A percentile compares a stretch with the other conserved stretches of the same genome.
phyloP scores from a whole-genome alignment of 2,113 vertebrate species.

The Athene noctua region DNA sequence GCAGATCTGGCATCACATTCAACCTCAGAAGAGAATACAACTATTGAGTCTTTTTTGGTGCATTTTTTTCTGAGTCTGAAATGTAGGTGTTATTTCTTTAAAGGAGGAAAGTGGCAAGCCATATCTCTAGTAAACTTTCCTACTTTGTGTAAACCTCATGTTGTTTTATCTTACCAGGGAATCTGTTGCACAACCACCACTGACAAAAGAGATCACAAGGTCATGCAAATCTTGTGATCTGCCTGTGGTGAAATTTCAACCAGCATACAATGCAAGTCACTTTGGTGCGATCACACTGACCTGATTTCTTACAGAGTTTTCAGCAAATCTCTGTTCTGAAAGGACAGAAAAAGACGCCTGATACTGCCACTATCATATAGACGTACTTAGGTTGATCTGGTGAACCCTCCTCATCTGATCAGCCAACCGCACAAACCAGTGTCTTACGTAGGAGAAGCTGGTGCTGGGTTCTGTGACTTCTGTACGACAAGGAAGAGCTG shows the following conservation, averaged over 20 bases:
- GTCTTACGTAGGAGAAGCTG: background rate
- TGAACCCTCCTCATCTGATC: background rate
- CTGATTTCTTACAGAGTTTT: background rate
- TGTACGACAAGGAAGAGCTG: background rate
- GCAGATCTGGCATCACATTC: background rate
- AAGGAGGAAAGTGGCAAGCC: background rate
- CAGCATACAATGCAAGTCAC: background rate
- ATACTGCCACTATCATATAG: background rate
- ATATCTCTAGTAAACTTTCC: background rate
- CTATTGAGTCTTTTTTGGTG: background rate
- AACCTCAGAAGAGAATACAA: background rate
- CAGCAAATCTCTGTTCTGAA: background rate
- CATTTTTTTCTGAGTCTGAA: background rate
- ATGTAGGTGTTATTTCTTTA: background rate
- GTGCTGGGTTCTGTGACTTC: background rate
- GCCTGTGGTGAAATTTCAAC: slow-evolving; percentile 10
- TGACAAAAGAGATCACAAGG: slow-evolving; percentile 43
- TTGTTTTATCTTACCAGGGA: slow-evolving; percentile 6
- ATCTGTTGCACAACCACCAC: slow-evolving; percentile 20
- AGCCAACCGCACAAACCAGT: background rate
- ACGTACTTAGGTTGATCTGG: background rate
- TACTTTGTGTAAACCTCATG: background rate
- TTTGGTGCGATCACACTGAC: background rate
- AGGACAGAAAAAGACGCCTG: background rate
- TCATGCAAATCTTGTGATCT: slow-evolving; percentile 14